phyloP scores from a whole-genome alignment of 2,888 invertebrate species.

The Acleris laterana region DNA sequence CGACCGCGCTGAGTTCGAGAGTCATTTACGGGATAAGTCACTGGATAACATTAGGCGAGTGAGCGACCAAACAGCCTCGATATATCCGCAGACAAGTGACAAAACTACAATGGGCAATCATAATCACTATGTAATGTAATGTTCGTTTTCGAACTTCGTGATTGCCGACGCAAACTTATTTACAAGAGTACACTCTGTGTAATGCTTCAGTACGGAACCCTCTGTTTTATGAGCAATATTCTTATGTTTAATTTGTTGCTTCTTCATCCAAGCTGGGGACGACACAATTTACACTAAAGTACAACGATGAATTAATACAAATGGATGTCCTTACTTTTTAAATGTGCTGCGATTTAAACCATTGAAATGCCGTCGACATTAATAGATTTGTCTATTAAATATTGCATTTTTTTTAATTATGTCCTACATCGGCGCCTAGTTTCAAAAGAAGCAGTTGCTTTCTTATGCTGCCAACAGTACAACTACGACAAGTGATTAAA shows the following conservation, averaged over 20 bases:
- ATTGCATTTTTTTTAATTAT: slow-evolving; percentile 15
- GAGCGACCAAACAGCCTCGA: not conserved
- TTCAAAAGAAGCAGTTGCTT: slow-evolving; percentile 22
- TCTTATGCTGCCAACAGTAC: slow-evolving; percentile 18
- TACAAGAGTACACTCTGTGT: too few relatives aligned
- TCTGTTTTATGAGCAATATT: slow-evolving; percentile 32
- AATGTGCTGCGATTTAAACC: slow-evolving; percentile 26
- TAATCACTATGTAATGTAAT: not conserved
- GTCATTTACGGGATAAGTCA: slow-evolving; percentile 32
- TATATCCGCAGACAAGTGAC: not conserved
- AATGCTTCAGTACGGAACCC: slow-evolving; percentile 31
- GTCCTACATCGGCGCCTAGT: slow-evolving; percentile 22
- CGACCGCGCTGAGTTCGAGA: slow-evolving; percentile 30
- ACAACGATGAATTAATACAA: slow-evolving; percentile 44
- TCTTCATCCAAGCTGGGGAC: slow-evolving; percentile 62
- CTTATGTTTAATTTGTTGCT: slow-evolving; percentile 35
- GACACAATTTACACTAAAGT: slow-evolving; percentile 74
- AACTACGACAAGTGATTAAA: slow-evolving; percentile 23
- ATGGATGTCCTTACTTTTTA: slow-evolving; percentile 43
- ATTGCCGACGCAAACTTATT: too few relatives aligned
- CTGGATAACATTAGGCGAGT: not conserved
- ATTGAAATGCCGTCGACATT: slow-evolving; percentile 24
- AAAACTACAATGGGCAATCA: slow-evolving; percentile 7
- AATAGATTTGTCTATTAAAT: slow-evolving; percentile 10
- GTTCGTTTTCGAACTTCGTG: too few relatives aligned